Evolutionary conservation across 23 tunicate species (phyloP).

Genomic region (Phallusia fumigata): DNA sequence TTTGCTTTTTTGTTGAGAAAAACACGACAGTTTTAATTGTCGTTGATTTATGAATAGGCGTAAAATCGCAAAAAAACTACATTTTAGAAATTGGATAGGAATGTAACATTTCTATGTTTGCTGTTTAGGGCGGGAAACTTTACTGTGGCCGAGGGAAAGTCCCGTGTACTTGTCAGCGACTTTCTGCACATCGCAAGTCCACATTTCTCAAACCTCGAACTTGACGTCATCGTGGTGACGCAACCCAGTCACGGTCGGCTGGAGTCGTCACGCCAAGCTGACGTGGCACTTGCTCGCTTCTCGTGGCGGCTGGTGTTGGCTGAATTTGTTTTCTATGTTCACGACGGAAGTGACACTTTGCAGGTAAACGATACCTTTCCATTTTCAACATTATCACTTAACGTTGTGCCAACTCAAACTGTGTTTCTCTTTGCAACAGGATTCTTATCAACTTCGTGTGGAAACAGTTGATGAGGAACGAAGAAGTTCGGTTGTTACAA

Average conservation of each 20-base stretch:
- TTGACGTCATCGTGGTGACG: slow-evolving; percentile 46
- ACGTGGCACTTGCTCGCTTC: slow-evolving; percentile 38
- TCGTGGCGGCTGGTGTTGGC: slow-evolving; percentile 52
- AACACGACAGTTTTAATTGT: too few species aligned
- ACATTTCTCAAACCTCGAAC: slow-evolving; percentile 44
- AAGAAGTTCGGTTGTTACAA: slow-evolving; percentile 42
- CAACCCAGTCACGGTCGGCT: slow-evolving; percentile 64
- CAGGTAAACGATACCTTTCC: slow-evolving; percentile 26
- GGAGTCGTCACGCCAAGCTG: slow-evolving; percentile 70
- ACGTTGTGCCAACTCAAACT: too few species aligned
- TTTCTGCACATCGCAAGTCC: slow-evolving; percentile 33
- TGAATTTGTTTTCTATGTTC: slow-evolving; percentile 83
- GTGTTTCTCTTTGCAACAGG: slow-evolving; percentile 26
- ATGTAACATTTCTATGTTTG: too few species aligned
- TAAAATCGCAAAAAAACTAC: too few species aligned
- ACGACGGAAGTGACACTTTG: slow-evolving; percentile 75
- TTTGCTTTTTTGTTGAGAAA: too few species aligned
- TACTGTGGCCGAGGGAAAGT: slow-evolving; percentile 67
- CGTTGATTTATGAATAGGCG: too few species aligned
- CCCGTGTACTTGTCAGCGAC: slow-evolving; percentile 48
- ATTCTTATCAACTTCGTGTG: slow-evolving; percentile 68
- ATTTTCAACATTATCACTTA: too few species aligned
- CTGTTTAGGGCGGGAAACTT: slow-evolving; percentile 33
- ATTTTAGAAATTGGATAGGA: too few species aligned
- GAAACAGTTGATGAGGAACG: slow-evolving; percentile 25